A percentile compares a stretch with the other conserved stretches of the same genome.
Conservation (phyloP, 2,797 vertebrate species). For the Falco biarmicus region DNA sequence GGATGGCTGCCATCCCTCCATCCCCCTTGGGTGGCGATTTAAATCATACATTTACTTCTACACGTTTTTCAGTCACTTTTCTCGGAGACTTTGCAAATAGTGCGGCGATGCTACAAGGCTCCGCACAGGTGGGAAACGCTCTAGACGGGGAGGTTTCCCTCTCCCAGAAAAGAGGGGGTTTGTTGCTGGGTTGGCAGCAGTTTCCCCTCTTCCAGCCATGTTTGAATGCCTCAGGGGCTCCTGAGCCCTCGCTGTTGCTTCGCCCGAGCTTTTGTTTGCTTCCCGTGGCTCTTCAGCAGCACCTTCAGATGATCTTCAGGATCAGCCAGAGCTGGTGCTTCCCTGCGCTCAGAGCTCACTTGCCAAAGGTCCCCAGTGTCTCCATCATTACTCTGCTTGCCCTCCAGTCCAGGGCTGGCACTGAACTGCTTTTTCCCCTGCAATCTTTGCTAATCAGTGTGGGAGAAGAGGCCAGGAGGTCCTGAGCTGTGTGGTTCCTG, state of each 20-base stretch:
- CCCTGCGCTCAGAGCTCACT: not conserved
- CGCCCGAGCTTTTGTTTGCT: not conserved
- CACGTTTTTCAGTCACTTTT: not conserved
- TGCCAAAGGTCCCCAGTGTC: not conserved
- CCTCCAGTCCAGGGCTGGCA: not conserved
- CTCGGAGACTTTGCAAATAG: not conserved
- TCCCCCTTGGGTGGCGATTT: not conserved
- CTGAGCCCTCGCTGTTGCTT: not conserved
- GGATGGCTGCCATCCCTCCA: not conserved
- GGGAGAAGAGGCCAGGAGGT: not conserved
- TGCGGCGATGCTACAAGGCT: not conserved
- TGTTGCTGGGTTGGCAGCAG: not conserved
- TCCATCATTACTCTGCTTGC: not conserved
- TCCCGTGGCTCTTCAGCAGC: not conserved
- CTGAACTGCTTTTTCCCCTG: not conserved
- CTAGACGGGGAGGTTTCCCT: not conserved
- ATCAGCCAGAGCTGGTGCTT: not conserved
- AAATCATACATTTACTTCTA: not conserved
- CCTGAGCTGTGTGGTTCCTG: rapidly evolving
- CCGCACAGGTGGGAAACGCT: not conserved
- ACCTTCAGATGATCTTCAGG: not conserved
- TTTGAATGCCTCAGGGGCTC: not conserved
- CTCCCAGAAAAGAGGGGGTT: not conserved
- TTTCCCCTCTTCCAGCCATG: not conserved
- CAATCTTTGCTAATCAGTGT: not conserved